Conservation (phyloP, 2,113 vertebrate species). For the Pipra filicauda region DNA sequence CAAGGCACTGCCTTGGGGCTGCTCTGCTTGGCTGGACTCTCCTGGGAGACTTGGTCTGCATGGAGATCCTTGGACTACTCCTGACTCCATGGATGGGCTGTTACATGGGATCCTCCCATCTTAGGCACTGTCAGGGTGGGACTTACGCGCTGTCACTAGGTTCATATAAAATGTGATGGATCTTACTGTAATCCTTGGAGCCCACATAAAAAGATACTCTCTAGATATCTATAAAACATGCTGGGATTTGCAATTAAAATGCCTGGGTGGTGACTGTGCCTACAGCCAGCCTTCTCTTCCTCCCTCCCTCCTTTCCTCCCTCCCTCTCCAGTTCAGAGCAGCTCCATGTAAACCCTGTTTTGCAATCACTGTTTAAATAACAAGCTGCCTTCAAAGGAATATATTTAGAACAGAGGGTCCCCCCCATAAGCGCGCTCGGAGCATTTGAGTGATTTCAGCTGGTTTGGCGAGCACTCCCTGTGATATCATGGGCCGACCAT, state of each 20-base stretch:
- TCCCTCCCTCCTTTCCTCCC: not conserved
- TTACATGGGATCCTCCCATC: not conserved
- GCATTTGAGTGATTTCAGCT: constrained; percentile 69
- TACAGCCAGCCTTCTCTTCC: not conserved
- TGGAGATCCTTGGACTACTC: not conserved
- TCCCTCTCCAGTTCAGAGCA: not conserved
- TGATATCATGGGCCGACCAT: constrained; percentile 55
- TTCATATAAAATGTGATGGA: constrained; percentile 44
- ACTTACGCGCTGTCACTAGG: not conserved
- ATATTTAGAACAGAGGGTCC: constrained; percentile 51
- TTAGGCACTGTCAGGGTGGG: not conserved
- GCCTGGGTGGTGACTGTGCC: constrained; percentile 47
- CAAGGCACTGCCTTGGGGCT: not conserved
- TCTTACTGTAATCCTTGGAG: constrained; percentile 38
- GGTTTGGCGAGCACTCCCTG: constrained; percentile 50
- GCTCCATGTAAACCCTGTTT: constrained; percentile 30
- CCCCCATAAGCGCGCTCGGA: not conserved
- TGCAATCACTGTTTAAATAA: constrained; percentile 50
- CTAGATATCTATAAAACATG: constrained; percentile 56
- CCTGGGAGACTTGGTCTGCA: rapidly evolving
- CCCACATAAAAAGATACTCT: constrained; percentile 22
- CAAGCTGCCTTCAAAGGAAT: constrained; percentile 61
- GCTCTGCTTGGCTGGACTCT: not conserved
- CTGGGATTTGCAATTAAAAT: constrained; percentile 57
- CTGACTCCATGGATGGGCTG: not conserved